Conservation (phyloP, 2,113 vertebrate genomes). For the Notothenia rossii region DNA sequence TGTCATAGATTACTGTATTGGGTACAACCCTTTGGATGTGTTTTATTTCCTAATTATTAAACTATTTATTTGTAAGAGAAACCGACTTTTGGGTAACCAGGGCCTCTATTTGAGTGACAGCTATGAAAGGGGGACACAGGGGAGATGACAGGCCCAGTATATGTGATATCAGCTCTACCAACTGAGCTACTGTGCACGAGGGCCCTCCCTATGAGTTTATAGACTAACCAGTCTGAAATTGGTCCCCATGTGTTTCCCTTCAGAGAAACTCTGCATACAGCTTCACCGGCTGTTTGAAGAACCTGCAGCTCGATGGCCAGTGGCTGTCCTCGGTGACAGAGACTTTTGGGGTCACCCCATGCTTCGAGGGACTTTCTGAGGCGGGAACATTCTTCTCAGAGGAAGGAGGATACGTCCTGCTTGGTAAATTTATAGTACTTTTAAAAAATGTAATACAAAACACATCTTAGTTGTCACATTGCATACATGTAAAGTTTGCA, state of each 20-base stretch:
- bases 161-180: too few relatives aligned
- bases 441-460: background rate
- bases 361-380: constrained; percentile 92
- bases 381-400: constrained; percentile 93
- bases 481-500: background rate
- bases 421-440: constrained; percentile 84
- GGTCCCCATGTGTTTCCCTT: background rate
- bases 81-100: too few relatives aligned
- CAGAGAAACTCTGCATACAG: constrained; percentile 91
- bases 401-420: constrained; percentile 92
- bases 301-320: constrained; percentile 90
- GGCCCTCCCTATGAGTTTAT: background rate
- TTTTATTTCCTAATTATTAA: background rate
- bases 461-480: background rate
- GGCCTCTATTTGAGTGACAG: too few relatives aligned
- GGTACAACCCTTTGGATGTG: too few relatives aligned
- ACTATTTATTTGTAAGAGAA: background rate
- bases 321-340: constrained; percentile 83
- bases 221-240: background rate
- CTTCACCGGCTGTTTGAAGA: constrained; percentile 92
- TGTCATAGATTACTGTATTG: too few relatives aligned
- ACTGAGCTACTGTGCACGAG: too few relatives aligned
- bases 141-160: too few relatives aligned
- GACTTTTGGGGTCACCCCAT: constrained; percentile 93
- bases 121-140: too few relatives aligned